Conservation (phyloP, 2,113 vertebrate genomes). For the Cyprinodon variegatus region DNA sequence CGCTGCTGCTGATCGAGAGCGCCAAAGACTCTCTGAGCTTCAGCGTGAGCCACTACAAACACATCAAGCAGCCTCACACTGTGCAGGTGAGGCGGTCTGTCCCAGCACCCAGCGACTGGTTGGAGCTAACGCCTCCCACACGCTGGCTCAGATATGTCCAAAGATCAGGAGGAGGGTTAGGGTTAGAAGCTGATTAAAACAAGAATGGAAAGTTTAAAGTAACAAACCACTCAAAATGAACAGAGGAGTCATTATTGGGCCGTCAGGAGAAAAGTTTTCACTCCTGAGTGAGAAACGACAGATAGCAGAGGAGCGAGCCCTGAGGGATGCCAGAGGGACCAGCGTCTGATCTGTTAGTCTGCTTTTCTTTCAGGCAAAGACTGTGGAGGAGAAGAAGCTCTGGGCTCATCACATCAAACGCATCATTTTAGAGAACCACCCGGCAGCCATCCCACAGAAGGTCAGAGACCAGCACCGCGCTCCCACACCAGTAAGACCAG, state of each 20-base stretch:
- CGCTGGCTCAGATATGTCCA: no score
- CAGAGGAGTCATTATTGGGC: no score
- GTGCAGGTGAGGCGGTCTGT: constrained; percentile 83
- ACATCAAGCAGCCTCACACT: constrained; percentile 89
- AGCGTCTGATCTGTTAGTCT: not conserved
- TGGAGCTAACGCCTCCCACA: no score
- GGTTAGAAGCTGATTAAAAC: no score
- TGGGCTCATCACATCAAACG: constrained; percentile 96
- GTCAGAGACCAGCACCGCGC: constrained; percentile 61
- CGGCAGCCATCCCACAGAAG: constrained; percentile 91
- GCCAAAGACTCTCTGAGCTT: constrained; percentile 90
- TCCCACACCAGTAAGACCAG: not conserved
- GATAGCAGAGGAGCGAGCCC: not conserved
- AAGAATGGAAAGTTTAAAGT: no score
- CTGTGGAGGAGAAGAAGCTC: constrained; percentile 86
- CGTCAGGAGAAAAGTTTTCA: not conserved
- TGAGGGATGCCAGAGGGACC: not conserved
- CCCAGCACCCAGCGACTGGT: not conserved
- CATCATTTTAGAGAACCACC: constrained; percentile 93
- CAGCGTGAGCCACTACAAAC: constrained; percentile 93
- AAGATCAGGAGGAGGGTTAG: no score
- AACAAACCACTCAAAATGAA: no score
- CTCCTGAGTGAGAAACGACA: not conserved
- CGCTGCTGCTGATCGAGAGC: constrained; percentile 92
- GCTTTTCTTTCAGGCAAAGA: constrained; percentile 81